Conservation (phyloP, 2,888 invertebrate genomes). For the Teleiodes luculella region DNA sequence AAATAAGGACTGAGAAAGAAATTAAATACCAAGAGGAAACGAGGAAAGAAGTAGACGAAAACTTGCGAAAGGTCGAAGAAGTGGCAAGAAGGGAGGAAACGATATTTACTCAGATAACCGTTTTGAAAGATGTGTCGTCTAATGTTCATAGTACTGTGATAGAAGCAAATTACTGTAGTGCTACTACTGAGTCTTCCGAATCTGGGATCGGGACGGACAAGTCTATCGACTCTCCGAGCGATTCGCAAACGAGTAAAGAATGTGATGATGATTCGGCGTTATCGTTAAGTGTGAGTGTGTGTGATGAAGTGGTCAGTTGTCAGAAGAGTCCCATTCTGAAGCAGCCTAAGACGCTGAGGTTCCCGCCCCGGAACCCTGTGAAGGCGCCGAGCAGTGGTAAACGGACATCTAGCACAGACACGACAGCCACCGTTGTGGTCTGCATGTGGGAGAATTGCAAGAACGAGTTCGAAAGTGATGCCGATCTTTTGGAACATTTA, state of each 20-base stretch:
- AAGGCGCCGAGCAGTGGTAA: conserved; percentile 54
- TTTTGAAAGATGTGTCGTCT: conserved; percentile 67
- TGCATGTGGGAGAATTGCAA: conserved; percentile 92
- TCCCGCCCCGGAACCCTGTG: conserved; percentile 80
- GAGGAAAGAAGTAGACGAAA: conserved; percentile 37
- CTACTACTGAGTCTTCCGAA: conserved; percentile 65
- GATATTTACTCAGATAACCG: conserved; percentile 70
- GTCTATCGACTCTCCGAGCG: conserved; percentile 71
- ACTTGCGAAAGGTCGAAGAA: conserved; percentile 56
- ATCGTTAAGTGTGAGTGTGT: conserved; percentile 65
- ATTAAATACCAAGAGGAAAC: conserved; percentile 26
- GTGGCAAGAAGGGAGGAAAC: conserved; percentile 65
- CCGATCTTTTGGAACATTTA: conserved; percentile 91
- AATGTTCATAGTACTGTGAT: conserved; percentile 66
- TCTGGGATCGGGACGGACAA: conserved; percentile 73
- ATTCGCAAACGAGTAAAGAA: conserved; percentile 69
- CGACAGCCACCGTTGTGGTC: conserved; percentile 72
- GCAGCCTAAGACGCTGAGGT: conserved; percentile 89
- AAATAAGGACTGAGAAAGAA: conserved; percentile 26
- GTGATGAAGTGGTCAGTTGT: conserved; percentile 54
- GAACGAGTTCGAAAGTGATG: conserved; percentile 86
- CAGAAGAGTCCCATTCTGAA: conserved; percentile 88
- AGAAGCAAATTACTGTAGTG: conserved; percentile 65
- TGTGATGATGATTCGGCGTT: conserved; percentile 71
- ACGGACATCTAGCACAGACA: conserved; percentile 62